phyloP scores from a whole-genome alignment of 2,888 invertebrate genomes.

The Agrotis clavis region DNA sequence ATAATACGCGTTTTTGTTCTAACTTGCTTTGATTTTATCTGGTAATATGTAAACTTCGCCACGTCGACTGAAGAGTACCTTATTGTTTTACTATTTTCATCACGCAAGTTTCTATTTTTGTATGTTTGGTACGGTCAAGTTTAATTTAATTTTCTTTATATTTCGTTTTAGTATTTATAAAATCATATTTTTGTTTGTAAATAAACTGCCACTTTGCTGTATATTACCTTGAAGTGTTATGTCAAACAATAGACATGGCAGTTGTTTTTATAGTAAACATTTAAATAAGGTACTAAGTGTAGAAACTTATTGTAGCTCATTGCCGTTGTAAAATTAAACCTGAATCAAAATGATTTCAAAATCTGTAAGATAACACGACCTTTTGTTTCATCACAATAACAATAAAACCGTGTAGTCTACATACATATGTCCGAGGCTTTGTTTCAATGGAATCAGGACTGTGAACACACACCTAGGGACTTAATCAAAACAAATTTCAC shows the following conservation, averaged over 20 bases:
- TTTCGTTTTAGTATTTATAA: conserved; percentile 3
- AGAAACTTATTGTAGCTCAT: conserved; percentile 15
- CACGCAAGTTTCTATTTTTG: conserved; percentile 39
- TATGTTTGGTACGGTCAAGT: conserved; percentile 28
- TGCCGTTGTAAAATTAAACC: conserved; percentile 4
- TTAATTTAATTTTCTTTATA: conserved; percentile 17
- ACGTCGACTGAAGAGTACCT: conserved; percentile 31
- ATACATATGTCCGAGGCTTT: not conserved
- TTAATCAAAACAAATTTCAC: conserved; percentile 17
- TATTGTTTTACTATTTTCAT: conserved; percentile 30
- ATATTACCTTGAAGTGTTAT: not conserved
- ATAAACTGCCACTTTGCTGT: conserved; percentile 20
- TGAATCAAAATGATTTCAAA: conserved; percentile 15
- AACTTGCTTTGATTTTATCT: conserved; percentile 38
- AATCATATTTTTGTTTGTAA: not conserved
- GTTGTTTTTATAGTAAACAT: not conserved
- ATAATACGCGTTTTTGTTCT: conserved; percentile 6
- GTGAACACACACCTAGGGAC: conserved; percentile 14
- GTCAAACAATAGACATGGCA: not conserved
- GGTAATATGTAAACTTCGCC: conserved; percentile 36
- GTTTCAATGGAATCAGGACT: conserved; percentile 9
- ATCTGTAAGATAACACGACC: conserved; percentile 5
- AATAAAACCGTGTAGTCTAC: conserved; percentile 1
- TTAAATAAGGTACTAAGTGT: conserved; percentile 12
- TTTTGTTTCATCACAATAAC: conserved; percentile 30